Evolutionary conservation across 2,888 invertebrate genomes (phyloP).

Genomic region (Dascillus cervinus): DNA sequence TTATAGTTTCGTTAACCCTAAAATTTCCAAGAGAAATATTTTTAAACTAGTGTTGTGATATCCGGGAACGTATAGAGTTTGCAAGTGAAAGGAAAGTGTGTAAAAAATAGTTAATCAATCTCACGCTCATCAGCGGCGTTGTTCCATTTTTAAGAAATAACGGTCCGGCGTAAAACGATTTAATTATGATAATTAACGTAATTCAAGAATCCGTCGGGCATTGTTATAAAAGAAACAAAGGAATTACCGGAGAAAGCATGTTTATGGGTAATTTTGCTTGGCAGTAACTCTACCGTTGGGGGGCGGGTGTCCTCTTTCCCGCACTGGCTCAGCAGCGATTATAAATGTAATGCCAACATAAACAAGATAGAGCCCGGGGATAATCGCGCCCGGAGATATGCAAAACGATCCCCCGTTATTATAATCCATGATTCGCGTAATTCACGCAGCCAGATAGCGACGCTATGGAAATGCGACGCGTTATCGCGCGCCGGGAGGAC

Average conservation of each 20-base stretch:
- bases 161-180: too few species aligned
- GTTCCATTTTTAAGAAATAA: too few species aligned
- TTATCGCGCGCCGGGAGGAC: constrained; percentile 18
- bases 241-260: constrained; percentile 26
- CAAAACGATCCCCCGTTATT: constrained; percentile 42
- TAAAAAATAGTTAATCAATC: too few species aligned
- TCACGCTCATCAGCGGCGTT: too few species aligned
- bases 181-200: too few species aligned
- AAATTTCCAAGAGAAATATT: too few species aligned
- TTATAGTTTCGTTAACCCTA: too few species aligned
- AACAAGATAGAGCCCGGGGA: constrained; percentile 38
- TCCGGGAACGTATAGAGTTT: too few species aligned
- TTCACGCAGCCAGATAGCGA: constrained; percentile 31
- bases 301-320: constrained; percentile 23
- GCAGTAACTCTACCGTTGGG: constrained; percentile 21
- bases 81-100: too few species aligned
- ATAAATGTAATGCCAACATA: constrained; percentile 34
- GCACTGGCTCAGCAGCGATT: constrained; percentile 25
- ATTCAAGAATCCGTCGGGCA: too few species aligned
- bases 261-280: constrained; percentile 31
- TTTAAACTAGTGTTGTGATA: too few species aligned
- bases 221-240: constrained; percentile 27
- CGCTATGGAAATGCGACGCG: constrained; percentile 19
- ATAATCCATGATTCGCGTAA: constrained; percentile 43
- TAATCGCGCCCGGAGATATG: constrained; percentile 40